Percentiles rank a stretch among this genome's conserved stretches.
Evolutionary conservation across 2,888 invertebrate genomes (phyloP).

Genomic region (Hirtodrosophila cameraria): DNA sequence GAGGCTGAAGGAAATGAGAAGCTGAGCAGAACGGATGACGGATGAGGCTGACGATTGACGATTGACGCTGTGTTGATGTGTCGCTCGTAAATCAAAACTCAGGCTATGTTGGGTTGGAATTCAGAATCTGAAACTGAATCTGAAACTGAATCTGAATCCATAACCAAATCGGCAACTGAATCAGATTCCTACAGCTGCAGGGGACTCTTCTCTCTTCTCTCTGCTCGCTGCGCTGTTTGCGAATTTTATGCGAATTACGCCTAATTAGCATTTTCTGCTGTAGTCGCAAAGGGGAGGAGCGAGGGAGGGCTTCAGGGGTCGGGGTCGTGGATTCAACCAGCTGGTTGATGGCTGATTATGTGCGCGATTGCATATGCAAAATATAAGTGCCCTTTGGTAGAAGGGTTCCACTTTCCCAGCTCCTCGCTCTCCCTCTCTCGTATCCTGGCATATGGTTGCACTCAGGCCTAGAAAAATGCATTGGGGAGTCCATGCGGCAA

Average conservation of each 20-base stretch:
- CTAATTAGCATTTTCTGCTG: constrained; percentile 76
- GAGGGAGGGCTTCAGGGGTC: not conserved
- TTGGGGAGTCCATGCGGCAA: constrained; percentile 14
- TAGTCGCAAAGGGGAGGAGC: no score
- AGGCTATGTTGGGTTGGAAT: not conserved
- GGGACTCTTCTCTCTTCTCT: not conserved
- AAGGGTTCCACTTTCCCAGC: constrained; percentile 34
- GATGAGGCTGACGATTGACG: constrained; percentile 37
- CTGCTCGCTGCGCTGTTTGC: constrained; percentile 57
- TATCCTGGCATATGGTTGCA: constrained; percentile 34
- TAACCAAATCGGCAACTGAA: no score
- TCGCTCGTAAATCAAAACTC: constrained; percentile 70
- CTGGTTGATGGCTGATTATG: constrained; percentile 61
- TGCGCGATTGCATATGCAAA: constrained; percentile 75
- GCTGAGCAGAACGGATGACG: no score
- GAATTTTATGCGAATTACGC: constrained; percentile 80
- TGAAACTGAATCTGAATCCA: not conserved
- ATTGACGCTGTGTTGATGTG: constrained; percentile 52
- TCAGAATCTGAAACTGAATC: constrained; percentile 5
- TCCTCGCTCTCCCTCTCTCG: not conserved
- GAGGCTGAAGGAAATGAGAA: no score
- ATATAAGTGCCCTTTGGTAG: constrained; percentile 61
- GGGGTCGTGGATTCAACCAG: not conserved
- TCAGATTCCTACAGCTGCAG: constrained; percentile 3
- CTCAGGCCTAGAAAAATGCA: constrained; percentile 55